Evolutionary conservation across 1,140 invertebrate species (phyloP).

Genomic region (Drosophila micromelanica): DNA sequence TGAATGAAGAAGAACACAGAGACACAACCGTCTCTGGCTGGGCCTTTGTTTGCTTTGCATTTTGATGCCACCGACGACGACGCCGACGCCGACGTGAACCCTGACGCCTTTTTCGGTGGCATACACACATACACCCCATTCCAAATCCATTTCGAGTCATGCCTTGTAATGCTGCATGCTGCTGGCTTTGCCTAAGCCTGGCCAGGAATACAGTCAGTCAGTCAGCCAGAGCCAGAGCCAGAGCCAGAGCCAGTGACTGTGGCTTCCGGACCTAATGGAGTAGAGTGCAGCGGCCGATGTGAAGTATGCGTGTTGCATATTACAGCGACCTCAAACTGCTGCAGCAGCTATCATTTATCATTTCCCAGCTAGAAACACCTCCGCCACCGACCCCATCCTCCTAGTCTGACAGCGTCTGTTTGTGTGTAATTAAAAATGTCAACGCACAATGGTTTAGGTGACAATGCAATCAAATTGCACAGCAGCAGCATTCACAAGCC

Average conservation of each 20-base stretch:
- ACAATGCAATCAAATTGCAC: conserved; percentile 67
- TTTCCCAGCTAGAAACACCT: conserved; percentile 47
- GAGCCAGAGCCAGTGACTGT: conserved; percentile 12
- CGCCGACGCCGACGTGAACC: conserved; percentile 7
- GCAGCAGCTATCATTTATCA: conserved; percentile 69
- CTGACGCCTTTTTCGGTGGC: conserved; percentile 28
- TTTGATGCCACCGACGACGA: conserved; percentile 41
- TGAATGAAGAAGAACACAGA: conserved; percentile 36
- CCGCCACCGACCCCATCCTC: conserved; percentile 2
- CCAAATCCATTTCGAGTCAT: conserved; percentile 29
- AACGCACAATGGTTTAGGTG: conserved; percentile 71
- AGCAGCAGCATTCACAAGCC: neutral
- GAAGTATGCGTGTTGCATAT: conserved; percentile 46
- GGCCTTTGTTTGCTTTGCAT: conserved; percentile 73
- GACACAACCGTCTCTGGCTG: conserved; percentile 26
- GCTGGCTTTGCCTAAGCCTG: conserved; percentile 65
- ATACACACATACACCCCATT: conserved; percentile 7
- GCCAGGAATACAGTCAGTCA: conserved; percentile 19
- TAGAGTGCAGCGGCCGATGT: conserved; percentile 28
- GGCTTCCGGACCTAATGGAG: conserved; percentile 26
- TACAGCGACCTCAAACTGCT: conserved; percentile 23
- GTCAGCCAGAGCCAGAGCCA: conserved; percentile 16
- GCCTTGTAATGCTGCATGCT: conserved; percentile 49
- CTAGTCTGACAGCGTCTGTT: conserved; percentile 31
- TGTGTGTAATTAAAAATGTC: conserved; percentile 78